phyloP scores from a whole-genome alignment of 2,888 invertebrate genomes.

The Parnassius orleans region DNA sequence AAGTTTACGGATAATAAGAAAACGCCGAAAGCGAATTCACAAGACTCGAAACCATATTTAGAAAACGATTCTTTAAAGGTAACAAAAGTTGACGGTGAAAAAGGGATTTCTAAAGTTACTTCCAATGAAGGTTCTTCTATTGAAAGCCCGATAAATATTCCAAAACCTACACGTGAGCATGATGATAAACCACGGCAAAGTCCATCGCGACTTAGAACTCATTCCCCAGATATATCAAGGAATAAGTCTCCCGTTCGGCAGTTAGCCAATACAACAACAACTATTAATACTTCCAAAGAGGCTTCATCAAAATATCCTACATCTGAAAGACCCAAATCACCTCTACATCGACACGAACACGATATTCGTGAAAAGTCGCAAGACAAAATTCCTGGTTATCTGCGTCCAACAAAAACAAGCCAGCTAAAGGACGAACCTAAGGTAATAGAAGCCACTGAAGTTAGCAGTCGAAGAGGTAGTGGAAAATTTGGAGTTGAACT shows the following conservation, averaged over 20 bases:
- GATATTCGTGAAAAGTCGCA: constrained; percentile 44
- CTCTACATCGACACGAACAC: constrained; percentile 40
- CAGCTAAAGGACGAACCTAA: constrained; percentile 63
- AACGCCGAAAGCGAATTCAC: constrained; percentile 50
- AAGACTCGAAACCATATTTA: constrained; percentile 44
- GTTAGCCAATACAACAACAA: constrained; percentile 44
- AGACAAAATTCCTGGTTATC: constrained; percentile 61
- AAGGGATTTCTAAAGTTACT: constrained; percentile 35
- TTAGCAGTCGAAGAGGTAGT: constrained; percentile 75
- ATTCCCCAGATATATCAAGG: constrained; percentile 50
- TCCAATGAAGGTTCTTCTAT: constrained; percentile 38
- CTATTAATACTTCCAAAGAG: constrained; percentile 39
- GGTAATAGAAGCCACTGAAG: constrained; percentile 55
- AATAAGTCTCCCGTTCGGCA: constrained; percentile 34
- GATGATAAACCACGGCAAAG: constrained; percentile 48
- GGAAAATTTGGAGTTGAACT: constrained; percentile 87
- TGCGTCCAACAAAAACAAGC: constrained; percentile 64
- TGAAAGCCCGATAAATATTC: constrained; percentile 37
- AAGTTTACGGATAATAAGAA: constrained; percentile 75
- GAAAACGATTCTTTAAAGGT: constrained; percentile 46
- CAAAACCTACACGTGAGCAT: constrained; percentile 30
- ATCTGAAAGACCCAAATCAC: constrained; percentile 49
- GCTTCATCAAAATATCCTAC: constrained; percentile 42
- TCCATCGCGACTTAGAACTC: constrained; percentile 43
- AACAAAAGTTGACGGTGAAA: constrained; percentile 45